A percentile compares a stretch with the other conserved stretches of the same genome.
phyloP scores from a whole-genome alignment of 2,888 invertebrate species.

The Galeopsomyia nigrocyanea region DNA sequence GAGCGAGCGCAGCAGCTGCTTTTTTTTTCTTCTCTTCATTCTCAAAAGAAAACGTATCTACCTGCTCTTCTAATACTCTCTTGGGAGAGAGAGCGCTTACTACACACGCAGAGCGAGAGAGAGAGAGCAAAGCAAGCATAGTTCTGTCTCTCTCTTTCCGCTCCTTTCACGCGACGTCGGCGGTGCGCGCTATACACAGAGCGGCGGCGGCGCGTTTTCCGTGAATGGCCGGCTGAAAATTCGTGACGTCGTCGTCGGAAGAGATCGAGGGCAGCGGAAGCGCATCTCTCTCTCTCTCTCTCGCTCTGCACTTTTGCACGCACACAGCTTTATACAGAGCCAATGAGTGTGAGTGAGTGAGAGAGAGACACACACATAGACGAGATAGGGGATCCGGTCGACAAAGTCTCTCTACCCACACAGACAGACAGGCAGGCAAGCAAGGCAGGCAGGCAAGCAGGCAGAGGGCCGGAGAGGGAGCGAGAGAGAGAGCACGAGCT shows the following conservation, averaged over 20 bases:
- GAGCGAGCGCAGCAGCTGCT: neutral
- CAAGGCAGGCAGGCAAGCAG: neutral
- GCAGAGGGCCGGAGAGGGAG: neutral
- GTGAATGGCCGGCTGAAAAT: conserved; percentile 17
- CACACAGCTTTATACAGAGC: neutral
- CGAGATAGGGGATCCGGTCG: conserved; percentile 2
- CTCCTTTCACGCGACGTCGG: conserved; percentile 33
- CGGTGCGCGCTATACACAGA: neutral
- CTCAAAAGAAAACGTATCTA: neutral
- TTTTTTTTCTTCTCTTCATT: neutral
- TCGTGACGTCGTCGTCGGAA: conserved; percentile 13
- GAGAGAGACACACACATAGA: conserved; percentile 19
- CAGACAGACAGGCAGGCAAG: conserved; percentile 20
- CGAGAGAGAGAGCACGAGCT: conserved; percentile 51
- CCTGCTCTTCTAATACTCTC: neutral
- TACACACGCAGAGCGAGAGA: no score
- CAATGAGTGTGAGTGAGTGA: neutral
- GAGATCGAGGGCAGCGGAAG: conserved; percentile 41
- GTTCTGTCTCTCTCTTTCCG: no score
- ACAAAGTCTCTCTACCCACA: neutral
- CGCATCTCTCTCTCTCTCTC: no score
- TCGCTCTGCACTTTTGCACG: neutral
- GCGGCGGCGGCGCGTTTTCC: conserved; percentile 34
- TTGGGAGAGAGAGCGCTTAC: no score
- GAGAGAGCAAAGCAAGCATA: no score